Conservation (phyloP, 2,888 invertebrate species). For the Caenorhabditis virilis region DNA sequence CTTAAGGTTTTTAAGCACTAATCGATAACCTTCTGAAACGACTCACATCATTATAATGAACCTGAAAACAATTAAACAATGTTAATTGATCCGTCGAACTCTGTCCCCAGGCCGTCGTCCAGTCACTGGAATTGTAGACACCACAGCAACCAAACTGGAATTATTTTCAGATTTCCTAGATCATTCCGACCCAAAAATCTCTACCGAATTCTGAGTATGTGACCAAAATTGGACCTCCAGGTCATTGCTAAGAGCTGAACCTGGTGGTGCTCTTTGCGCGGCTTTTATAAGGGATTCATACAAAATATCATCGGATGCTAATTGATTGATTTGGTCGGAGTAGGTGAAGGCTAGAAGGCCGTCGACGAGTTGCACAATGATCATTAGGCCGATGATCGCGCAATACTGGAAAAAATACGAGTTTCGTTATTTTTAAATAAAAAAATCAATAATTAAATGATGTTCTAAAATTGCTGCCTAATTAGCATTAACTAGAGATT, state of each 20-base stretch:
- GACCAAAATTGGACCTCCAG: conserved; percentile 41
- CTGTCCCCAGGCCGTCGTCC: conserved; percentile 15
- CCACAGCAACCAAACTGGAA: conserved; percentile 49
- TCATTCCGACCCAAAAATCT: too few relatives aligned
- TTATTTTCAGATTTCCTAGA: too few relatives aligned
- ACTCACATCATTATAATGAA: conserved; percentile 29
- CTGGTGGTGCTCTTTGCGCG: neutral
- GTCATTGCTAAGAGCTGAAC: conserved; percentile 10
- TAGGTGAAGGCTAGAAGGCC: conserved; percentile 49
- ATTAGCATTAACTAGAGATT: too few relatives aligned
- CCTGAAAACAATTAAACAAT: conserved; percentile 17
- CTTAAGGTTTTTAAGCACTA: too few relatives aligned
- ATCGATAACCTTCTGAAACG: neutral
- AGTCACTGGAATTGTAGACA: conserved; percentile 27
- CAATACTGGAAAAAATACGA: conserved; percentile 36
- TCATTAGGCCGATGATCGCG: conserved; percentile 43
- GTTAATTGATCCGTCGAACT: conserved; percentile 6
- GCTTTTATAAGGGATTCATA: conserved; percentile 33
- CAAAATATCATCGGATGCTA: conserved; percentile 38
- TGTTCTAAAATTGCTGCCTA: too few relatives aligned
- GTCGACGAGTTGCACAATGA: conserved; percentile 44
- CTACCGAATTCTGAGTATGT: conserved; percentile 41
- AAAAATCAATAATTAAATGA: neutral
- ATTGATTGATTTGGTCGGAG: conserved; percentile 42
- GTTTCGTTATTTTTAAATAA: neutral